Evolutionary conservation across 2,797 vertebrate species (phyloP).

Genomic region (Thunnus albacares): DNA sequence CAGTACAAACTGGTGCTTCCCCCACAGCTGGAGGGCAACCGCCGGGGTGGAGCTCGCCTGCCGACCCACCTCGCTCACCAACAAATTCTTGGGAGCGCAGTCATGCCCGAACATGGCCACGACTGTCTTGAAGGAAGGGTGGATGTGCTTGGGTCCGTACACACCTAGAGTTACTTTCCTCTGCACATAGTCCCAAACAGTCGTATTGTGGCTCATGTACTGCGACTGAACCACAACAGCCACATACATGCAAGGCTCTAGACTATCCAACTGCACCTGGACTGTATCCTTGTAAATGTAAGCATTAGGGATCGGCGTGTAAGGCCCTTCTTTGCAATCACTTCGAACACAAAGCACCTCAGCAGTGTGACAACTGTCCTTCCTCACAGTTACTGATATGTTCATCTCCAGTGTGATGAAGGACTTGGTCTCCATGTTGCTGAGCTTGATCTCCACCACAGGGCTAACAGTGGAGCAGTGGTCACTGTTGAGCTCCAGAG

Average conservation of each 20-base stretch:
- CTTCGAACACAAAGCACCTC: slow-evolving; percentile 92
- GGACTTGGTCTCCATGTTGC: slow-evolving; percentile 94
- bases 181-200: slow-evolving; percentile 94
- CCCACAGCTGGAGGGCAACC: slow-evolving; percentile 96
- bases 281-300: slow-evolving; percentile 92
- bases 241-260: slow-evolving; percentile 96
- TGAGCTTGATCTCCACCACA: slow-evolving; percentile 94
- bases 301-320: slow-evolving; percentile 85
- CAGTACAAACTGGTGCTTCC: slow-evolving; percentile 94
- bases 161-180: slow-evolving; percentile 94
- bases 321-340: slow-evolving; percentile 93
- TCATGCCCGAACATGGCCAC: slow-evolving; percentile 96
- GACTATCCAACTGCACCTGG: slow-evolving; percentile 92
- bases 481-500: slow-evolving; percentile 94
- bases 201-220: slow-evolving; percentile 86
- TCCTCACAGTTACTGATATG: slow-evolving; percentile 89
- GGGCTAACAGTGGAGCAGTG: slow-evolving; percentile 93
- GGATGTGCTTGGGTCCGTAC: slow-evolving; percentile 97
- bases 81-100: slow-evolving; percentile 92
- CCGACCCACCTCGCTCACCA: slow-evolving; percentile 91
- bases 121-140: slow-evolving; percentile 96
- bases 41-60: slow-evolving; percentile 87
- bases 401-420: slow-evolving; percentile 93
- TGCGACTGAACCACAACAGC: slow-evolving; percentile 90
- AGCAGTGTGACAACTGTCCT: slow-evolving; percentile 87